Conservation (phyloP, 2,888 invertebrate genomes). For the Tortrix viridana region DNA sequence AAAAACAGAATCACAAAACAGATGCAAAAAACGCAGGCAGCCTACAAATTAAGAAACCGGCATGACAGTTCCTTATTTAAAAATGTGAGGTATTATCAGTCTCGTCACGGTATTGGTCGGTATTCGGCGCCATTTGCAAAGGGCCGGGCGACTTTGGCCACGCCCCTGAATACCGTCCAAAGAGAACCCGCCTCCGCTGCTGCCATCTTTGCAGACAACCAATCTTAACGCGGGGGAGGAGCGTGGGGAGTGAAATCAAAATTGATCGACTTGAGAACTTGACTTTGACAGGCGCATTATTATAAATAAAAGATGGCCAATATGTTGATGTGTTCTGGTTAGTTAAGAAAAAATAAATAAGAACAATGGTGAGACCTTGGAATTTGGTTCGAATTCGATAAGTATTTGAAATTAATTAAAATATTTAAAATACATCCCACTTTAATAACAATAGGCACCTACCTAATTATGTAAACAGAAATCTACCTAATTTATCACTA, state of each 20-base stretch:
- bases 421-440: no score
- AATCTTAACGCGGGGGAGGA: conserved; percentile 59
- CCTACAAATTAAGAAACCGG: conserved; percentile 14
- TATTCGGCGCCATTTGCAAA: conserved; percentile 80
- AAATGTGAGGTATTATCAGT: conserved; percentile 54
- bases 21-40: conserved; percentile 4
- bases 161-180: conserved; percentile 66
- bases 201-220: conserved; percentile 69
- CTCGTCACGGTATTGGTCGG: conserved; percentile 67
- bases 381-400: no score
- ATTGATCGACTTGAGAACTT: conserved; percentile 27
- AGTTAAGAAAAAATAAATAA: background rate
- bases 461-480: no score
- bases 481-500: no score
- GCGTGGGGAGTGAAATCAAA: conserved; percentile 39
- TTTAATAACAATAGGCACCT: no score
- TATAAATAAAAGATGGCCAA: conserved; percentile 13
- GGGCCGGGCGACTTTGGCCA: conserved; percentile 64
- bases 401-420: no score
- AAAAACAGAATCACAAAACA: no score
- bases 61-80: conserved; percentile 50
- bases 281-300: conserved; percentile 1
- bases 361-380: no score
- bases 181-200: conserved; percentile 59
- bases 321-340: conserved; percentile 7